Evolutionary conservation across 2,888 invertebrate species (phyloP), one percentile per base, ranked within the genome.

Genomic region (Zaprionus bogoriensis): DNA sequence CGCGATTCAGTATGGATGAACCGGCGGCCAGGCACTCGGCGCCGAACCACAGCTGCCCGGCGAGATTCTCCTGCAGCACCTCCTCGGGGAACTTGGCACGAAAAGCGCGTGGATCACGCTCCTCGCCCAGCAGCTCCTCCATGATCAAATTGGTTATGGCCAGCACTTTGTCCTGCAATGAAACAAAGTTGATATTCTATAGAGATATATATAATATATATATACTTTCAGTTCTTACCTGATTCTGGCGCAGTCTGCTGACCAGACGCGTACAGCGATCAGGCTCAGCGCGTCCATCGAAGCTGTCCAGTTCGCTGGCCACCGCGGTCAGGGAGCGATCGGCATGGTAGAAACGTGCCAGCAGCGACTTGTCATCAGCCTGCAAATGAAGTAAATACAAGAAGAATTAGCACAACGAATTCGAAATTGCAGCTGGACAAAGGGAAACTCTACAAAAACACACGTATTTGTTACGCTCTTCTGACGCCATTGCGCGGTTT

Each of bases 11-110:
- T 78, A 99, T 99, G 52, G 98, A 98, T 0, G 99, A 99, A 38
- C 99, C 99, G 23, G 99, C 99, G 22, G 99, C 98, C 77, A 99
- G 92, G 90, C 99, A 99, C 95, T 99, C 99, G 59, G 99, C 99
- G 14, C 99, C 99, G 91, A 99, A 99, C 99, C 99, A 99, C 41
- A 99, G 93, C 92, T 99, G 99, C 0, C 99, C 99, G 32, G 99
- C 98, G 66, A 99, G 92, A 92, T 98, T 99, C 90, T 99, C 99
- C 91, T 99, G 99, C 75, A 99, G 93, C 9, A 99, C 98, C 90
- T 99, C 99, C 90, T 99, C 99, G 0, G 99, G 99, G 89, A 99
- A 99, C 92, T 99, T 99, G 59, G 98, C 98, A 45, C 99, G 93
- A 92, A 99, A 99, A 84, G 99, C 98, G 41, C 99, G 93, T 74